A percentile compares a stretch with the other conserved stretches of the same genome.
These are phyloP conservation scores for Cheilosia grossa DNA, from an alignment of 2,888 invertebrate genomes.

Conservation along the genomic window DNA sequence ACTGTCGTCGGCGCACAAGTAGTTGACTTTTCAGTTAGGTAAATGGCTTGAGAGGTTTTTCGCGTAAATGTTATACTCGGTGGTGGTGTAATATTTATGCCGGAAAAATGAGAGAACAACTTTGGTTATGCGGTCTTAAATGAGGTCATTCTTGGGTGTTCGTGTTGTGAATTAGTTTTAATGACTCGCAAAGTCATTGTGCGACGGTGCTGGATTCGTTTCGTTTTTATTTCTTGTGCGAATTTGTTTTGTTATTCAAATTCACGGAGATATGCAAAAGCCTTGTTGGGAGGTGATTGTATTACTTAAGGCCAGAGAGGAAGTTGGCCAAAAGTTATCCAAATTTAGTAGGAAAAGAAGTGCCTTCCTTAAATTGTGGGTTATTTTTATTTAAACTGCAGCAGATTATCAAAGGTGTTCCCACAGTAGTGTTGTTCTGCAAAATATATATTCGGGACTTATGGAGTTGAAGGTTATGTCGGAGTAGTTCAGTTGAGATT, in stretches of 20 bases:
- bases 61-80: slow-evolving; percentile 20
- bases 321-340: slow-evolving; percentile 38
- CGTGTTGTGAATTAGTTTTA: slow-evolving; percentile 59
- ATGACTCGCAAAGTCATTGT: slow-evolving; percentile 31
- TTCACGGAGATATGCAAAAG: slow-evolving; percentile 13
- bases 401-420: too few species aligned
- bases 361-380: background rate
- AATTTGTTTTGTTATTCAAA: slow-evolving; percentile 42
- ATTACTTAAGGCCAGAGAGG: slow-evolving; percentile 41
- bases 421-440: too few species aligned
- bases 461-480: background rate
- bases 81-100: slow-evolving; percentile 24
- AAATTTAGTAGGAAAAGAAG: slow-evolving; percentile 11
- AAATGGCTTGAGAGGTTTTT: slow-evolving; percentile 13
- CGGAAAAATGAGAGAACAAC: slow-evolving; percentile 28
- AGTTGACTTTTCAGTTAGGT: slow-evolving; percentile 15
- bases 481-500: too few species aligned
- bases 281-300: slow-evolving; percentile 42
- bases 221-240: background rate
- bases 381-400: slow-evolving; percentile 5
- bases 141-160: slow-evolving; percentile 68
- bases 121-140: slow-evolving; percentile 38
- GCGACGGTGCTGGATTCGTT: background rate
- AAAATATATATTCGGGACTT: background rate
- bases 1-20: background rate